Conservation (phyloP, 2,888 invertebrate species). For the Clunio marinus region DNA sequence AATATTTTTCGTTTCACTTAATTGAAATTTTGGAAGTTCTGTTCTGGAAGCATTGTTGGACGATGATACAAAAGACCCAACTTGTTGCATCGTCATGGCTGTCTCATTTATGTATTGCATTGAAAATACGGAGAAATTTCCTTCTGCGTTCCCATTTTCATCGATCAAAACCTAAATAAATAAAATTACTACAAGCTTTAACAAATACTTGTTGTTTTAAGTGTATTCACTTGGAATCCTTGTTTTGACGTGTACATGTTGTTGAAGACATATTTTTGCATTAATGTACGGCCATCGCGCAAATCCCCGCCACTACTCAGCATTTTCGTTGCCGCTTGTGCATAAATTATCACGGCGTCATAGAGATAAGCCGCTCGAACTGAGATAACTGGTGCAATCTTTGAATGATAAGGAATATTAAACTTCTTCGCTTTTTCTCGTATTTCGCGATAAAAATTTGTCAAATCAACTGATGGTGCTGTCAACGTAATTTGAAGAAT, state of each 20-base stretch:
- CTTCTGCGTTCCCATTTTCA: constrained; percentile 83
- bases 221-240: constrained; percentile 78
- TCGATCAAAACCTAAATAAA: constrained; percentile 71
- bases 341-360: constrained; percentile 84
- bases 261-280: constrained; percentile 66
- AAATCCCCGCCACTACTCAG: constrained; percentile 64
- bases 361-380: constrained; percentile 80
- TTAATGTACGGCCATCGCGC: constrained; percentile 70
- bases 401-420: constrained; percentile 72
- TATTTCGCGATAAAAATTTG: constrained; percentile 48
- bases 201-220: no score
- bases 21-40: constrained; percentile 30
- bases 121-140: constrained; percentile 83
- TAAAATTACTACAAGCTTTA: no score
- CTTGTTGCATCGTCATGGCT: constrained; percentile 62
- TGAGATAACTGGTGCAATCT: constrained; percentile 66
- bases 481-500: constrained; percentile 16
- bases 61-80: constrained; percentile 63
- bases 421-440: constrained; percentile 69
- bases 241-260: constrained; percentile 71
- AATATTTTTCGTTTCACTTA: constrained; percentile 50
- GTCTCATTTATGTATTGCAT: constrained; percentile 60
- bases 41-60: constrained; percentile 43
- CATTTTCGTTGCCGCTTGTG: constrained; percentile 71
- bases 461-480: constrained; percentile 2